These are phyloP conservation scores for Meloidogyne chitwoodi DNA, from an alignment of 1,140 invertebrate genomes.

Conservation along the genomic window DNA sequence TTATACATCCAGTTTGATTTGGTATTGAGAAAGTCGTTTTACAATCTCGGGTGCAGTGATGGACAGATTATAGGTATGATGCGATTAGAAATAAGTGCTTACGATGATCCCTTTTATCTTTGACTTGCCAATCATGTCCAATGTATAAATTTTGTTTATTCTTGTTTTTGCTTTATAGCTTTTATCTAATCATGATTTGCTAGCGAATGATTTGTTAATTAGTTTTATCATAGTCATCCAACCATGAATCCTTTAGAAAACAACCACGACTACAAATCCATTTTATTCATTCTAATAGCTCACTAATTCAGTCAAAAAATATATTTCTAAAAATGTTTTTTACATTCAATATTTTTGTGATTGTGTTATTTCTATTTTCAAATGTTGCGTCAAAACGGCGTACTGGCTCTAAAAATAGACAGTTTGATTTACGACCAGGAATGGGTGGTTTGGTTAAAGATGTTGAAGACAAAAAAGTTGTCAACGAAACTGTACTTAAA, in stretches of 20 bases:
- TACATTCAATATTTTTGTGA: not conserved
- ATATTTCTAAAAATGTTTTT: not conserved
- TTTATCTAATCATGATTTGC: too few relatives aligned
- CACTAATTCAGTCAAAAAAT: too few relatives aligned
- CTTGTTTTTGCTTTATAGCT: too few relatives aligned
- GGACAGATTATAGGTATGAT: slow-evolving; percentile 25
- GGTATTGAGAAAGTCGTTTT: not conserved
- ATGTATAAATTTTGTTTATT: too few relatives aligned
- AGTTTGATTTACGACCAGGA: slow-evolving; percentile 10
- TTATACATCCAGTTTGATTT: not conserved
- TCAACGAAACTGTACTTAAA: not conserved
- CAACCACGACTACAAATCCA: too few relatives aligned
- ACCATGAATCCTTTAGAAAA: too few relatives aligned
- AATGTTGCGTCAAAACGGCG: slow-evolving; percentile 12
- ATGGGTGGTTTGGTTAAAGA: slow-evolving; percentile 11
- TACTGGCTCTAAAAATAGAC: not conserved
- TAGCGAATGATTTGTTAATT: too few relatives aligned
- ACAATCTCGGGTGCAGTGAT: not conserved
- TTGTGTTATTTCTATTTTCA: not conserved
- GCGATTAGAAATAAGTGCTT: slow-evolving; percentile 37
- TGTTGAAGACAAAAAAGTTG: not conserved
- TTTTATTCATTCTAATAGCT: too few relatives aligned
- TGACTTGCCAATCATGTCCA: slow-evolving; percentile 14
- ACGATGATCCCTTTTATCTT: slow-evolving; percentile 51
- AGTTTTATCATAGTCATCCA: too few relatives aligned